A percentile compares a stretch with the other conserved stretches of the same genome.
phyloP scores from a whole-genome alignment of 2,113 vertebrate species.

The Odocoileus hemionus region DNA sequence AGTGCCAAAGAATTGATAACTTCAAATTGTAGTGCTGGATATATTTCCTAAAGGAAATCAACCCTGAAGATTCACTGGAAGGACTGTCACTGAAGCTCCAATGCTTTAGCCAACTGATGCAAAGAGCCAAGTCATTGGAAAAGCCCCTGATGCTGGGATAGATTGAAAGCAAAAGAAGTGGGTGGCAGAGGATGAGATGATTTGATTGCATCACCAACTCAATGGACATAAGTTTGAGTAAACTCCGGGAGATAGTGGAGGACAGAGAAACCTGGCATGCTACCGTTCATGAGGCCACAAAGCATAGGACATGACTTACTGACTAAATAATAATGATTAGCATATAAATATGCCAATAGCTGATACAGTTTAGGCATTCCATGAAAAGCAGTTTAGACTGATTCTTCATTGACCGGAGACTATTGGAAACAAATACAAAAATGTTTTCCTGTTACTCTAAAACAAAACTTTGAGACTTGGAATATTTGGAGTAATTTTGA shows the following conservation, averaged over 20 bases:
- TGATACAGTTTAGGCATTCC: background rate
- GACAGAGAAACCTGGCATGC: background rate
- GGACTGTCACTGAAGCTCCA: background rate
- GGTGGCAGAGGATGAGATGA: background rate
- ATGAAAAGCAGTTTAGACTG: background rate
- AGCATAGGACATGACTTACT: background rate
- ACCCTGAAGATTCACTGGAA: background rate
- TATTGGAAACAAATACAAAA: background rate
- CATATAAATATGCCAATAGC: background rate
- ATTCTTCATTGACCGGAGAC: background rate
- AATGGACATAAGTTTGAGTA: background rate
- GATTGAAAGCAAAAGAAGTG: background rate
- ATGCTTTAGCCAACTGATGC: background rate
- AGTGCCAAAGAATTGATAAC: background rate
- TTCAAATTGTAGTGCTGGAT: background rate
- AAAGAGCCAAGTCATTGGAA: background rate
- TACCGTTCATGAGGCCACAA: background rate
- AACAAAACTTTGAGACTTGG: background rate
- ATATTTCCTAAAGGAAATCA: background rate
- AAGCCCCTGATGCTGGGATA: background rate
- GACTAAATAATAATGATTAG: background rate
- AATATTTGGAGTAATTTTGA: constrained; percentile 4
- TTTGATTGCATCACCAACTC: background rate
- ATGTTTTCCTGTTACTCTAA: background rate
- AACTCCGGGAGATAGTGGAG: background rate